phyloP scores from a whole-genome alignment of 2,888 invertebrate genomes.

The Ectemnius continuus region DNA sequence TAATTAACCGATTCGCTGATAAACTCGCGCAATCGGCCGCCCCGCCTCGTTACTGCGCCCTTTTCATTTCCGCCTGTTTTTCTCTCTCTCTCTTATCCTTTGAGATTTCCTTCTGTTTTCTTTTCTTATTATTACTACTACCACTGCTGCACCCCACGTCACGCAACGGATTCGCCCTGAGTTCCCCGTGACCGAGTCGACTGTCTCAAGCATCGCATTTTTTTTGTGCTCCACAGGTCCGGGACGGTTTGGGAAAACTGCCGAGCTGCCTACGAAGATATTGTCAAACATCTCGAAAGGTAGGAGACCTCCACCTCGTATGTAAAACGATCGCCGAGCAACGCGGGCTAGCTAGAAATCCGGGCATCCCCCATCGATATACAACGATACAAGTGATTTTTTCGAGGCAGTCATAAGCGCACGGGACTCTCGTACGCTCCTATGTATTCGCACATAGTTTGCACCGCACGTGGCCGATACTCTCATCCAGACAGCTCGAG shows the following conservation, averaged over 20 bases:
- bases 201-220: slow-evolving; percentile 41
- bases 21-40: slow-evolving; percentile 20
- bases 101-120: slow-evolving; percentile 27
- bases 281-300: slow-evolving; percentile 96
- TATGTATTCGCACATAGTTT: slow-evolving; percentile 23
- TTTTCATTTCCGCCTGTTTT: slow-evolving; percentile 5
- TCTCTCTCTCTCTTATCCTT: not conserved
- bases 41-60: not conserved
- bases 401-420: slow-evolving; percentile 1
- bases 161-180: not conserved
- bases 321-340: slow-evolving; percentile 9
- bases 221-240: slow-evolving; percentile 71
- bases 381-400: not conserved
- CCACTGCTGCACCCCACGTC: not conserved
- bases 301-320: slow-evolving; percentile 79
- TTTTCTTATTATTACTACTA: slow-evolving; percentile 22
- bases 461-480: too few species aligned
- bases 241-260: slow-evolving; percentile 93
- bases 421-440: slow-evolving; percentile 12
- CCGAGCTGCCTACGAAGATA: slow-evolving; percentile 95
- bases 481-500: too few species aligned
- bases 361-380: not conserved
- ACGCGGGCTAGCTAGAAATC: slow-evolving; percentile 6
- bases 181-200: not conserved
- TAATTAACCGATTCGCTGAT: slow-evolving; percentile 58